Base-by-base conservation (phyloP, 2,113 vertebrate genomes). In the Pachyramphus minor region DNA sequence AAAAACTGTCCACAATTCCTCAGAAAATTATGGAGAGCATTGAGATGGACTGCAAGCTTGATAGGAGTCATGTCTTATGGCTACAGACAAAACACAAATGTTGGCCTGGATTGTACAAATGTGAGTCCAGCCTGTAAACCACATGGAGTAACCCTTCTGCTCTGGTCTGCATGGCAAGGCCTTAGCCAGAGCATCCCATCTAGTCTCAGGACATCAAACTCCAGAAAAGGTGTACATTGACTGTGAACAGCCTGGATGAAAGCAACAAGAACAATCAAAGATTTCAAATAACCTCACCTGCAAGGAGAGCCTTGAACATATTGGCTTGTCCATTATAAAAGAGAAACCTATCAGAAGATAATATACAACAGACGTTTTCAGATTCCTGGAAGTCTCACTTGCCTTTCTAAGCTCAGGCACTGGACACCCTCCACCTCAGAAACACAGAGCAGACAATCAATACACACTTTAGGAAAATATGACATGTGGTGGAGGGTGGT, bases 401-500 rank as follows among this genome's bases (percentile, higher is more conserved):
- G 77, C 74, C 28, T 76, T 91, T 59, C 44, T 58, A 52, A 91
- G 27, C 25, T 35, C 3, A 4, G 33, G 35, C 58, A 72, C 25
- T 12, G 41, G 35, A 49, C 41, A 84, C 14, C 28, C 21, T 87
- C 25, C 5, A 2, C 20, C 49, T 81, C 8, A 5, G 59, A 63
- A 83, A 77, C 49, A 67, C 0, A 0, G 25, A 73, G 37, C n/a
- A 76, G 62, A 18, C 68, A n/a, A 89, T 19, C 39, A 76, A 8
- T 3, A 19, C 1, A 8, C 0, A 0, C 37, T 47, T 76, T 8
- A 77, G 68, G 63, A 63, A 88, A 73, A 55, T 6, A 50, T 1
- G 2, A 27, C 14, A 2, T 5, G 2, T 41, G 63, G 49, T 14
- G 47, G 62, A 77, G n/a, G 42, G 67, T 79, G 68, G 50, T 66